Evolutionary conservation across 2,888 invertebrate species (phyloP), one percentile per base, ranked within the genome.

Genomic region (Cephonodes hylas): DNA sequence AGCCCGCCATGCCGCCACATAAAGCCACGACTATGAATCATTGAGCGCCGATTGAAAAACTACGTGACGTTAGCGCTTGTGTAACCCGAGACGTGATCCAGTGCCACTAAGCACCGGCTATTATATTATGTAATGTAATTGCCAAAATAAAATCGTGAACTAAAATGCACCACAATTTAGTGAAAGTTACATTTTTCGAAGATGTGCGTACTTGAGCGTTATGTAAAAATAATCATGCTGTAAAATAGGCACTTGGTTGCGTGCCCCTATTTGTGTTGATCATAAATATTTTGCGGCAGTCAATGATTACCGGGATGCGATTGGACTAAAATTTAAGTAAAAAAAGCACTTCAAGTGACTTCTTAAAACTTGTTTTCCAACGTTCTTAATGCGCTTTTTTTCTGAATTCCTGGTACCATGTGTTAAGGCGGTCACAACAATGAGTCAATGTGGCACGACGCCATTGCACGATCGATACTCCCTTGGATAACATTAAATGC

Each of bases 1-100:
- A 48, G 5, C 6, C n/a, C 48, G 48, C 25, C 25, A 10, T 38
- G 59, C 63, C 58, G 48, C 62, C 62, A 72, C 75, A 79, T 80
- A 75, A 77, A 76, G 73, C 66, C 73, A 71, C 65, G 70, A 71
- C 67, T 68, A 67, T 78, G 88, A 91, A 80, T 89, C 89, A 89
- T 76, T 79, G 77, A 74, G 66, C 70, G 67, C 66, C 80, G 76
- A 86, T 87, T 77, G 79, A 86, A 86, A 84, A 86, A 85, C 83
- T 80, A 85, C 85, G 85, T 86, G 83, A 83, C 82, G 82, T 78
- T 83, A 74, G 75, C 77, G 76, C 83, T 91, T 90, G 90, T 89
- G 88, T 86, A 90, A 91, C 86, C 71, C 65, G 68, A 79, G 84
- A 91, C 91, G 91, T 91, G 91, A 90, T 89, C 84, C 79, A 88